Conservation (phyloP, 2,797 vertebrate genomes). For the Tenualosa ilisha region DNA sequence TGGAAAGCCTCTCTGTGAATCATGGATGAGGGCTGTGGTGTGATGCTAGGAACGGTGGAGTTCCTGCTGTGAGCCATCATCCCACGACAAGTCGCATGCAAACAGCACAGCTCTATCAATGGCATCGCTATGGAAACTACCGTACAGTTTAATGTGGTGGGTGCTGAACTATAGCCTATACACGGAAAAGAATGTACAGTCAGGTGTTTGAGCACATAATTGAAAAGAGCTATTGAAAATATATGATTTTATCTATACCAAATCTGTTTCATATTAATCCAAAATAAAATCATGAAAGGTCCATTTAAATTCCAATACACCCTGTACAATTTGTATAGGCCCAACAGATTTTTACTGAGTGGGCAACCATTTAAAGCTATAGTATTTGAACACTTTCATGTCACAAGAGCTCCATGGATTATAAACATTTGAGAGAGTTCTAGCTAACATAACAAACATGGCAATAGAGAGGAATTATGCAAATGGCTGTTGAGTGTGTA, state of each 20-base stretch:
- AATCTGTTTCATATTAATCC: too few relatives aligned
- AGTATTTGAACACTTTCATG: background rate
- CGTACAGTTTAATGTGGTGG: background rate
- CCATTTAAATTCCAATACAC: too few relatives aligned
- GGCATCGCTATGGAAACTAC: constrained; percentile 39
- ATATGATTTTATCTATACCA: too few relatives aligned
- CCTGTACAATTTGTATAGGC: too few relatives aligned
- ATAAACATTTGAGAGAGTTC: background rate
- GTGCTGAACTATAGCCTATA: too few relatives aligned
- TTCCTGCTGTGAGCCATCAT: background rate
- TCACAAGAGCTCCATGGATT: background rate
- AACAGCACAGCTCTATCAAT: constrained; percentile 24
- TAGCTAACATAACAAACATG: background rate
- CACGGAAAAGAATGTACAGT: constrained; percentile 26
- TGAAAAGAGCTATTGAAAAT: too few relatives aligned
- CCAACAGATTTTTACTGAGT: too few relatives aligned
- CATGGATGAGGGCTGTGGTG: constrained; percentile 8
- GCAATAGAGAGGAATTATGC: background rate
- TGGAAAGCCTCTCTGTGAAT: background rate
- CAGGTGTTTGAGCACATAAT: background rate
- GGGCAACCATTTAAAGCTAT: too few relatives aligned
- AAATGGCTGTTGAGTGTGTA: background rate
- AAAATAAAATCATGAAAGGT: too few relatives aligned
- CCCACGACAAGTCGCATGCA: constrained; percentile 28
- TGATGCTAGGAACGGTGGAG: background rate